A percentile compares a stretch with the other conserved stretches of the same genome.
phyloP scores from a whole-genome alignment of 2,797 vertebrate species.

The Tokudaia tokunoshimensis region DNA sequence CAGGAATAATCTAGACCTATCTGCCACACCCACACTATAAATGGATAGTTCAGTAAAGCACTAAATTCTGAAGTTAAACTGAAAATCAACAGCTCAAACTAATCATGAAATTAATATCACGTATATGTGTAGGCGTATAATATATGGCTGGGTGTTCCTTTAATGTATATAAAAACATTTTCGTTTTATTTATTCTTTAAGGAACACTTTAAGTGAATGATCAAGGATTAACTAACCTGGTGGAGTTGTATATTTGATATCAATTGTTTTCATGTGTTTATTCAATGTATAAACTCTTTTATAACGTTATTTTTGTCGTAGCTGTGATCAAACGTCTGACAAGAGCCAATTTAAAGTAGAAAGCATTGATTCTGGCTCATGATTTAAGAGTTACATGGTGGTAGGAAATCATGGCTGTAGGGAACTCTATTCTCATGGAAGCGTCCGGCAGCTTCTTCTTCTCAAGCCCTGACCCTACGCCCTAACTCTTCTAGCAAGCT shows the following conservation, averaged over 20 bases:
- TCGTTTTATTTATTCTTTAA: background rate
- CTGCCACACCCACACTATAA: background rate
- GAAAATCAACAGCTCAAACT: background rate
- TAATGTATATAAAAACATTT: background rate
- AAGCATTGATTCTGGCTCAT: background rate
- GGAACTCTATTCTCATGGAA: background rate
- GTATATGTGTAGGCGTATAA: background rate
- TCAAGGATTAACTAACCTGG: background rate
- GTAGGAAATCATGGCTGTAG: background rate
- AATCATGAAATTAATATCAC: background rate
- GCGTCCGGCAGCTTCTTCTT: background rate
- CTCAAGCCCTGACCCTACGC: background rate
- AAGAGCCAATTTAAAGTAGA: background rate
- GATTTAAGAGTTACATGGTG: background rate
- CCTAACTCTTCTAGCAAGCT: background rate
- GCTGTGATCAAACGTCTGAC: background rate
- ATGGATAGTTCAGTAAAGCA: background rate
- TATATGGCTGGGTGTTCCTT: background rate
- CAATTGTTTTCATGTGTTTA: background rate
- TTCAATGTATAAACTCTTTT: background rate
- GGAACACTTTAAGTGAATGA: constrained; percentile 44
- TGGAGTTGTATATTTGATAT: background rate
- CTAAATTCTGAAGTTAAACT: background rate
- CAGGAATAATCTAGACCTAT: background rate
- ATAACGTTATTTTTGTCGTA: background rate